Evolutionary conservation across 2,797 vertebrate species (phyloP).

Genomic region (Danio tinwini): DNA sequence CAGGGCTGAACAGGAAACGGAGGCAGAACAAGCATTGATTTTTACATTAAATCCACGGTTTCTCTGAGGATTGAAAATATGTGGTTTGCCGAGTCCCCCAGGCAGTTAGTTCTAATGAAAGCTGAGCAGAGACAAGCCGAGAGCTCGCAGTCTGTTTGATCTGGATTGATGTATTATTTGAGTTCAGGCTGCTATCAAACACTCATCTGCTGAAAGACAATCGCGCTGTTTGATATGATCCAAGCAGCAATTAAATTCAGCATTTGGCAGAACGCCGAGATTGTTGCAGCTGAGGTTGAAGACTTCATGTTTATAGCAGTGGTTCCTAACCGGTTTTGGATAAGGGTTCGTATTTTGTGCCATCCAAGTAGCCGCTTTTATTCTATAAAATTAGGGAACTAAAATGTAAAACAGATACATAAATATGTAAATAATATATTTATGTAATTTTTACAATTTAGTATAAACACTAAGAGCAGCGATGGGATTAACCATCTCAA

Average conservation of each 20-base stretch:
- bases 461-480: too few relatives aligned
- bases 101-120: conserved; percentile 45
- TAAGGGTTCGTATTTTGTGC: not conserved
- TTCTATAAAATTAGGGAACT: not conserved
- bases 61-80: conserved; percentile 50
- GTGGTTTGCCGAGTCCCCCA: conserved; percentile 43
- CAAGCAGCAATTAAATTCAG: conserved; percentile 44
- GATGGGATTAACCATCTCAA: too few relatives aligned
- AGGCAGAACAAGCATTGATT: conserved; percentile 46
- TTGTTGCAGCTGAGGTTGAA: conserved; percentile 13
- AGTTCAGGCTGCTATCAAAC: conserved; percentile 50
- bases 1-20: conserved; percentile 34
- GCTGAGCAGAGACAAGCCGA: conserved; percentile 39
- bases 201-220: conserved; percentile 48
- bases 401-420: not conserved
- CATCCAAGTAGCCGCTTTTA: not conserved
- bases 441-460: too few relatives aligned
- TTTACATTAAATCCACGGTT: conserved; percentile 43
- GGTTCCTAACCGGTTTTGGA: not conserved
- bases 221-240: conserved; percentile 42
- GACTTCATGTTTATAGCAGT: not conserved
- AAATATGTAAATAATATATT: too few relatives aligned
- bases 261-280: not conserved
- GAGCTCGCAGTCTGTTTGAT: conserved; percentile 46
- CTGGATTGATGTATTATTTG: conserved; percentile 49